Evolutionary conservation across 2,113 vertebrate genomes (phyloP), one percentile per base, ranked within the genome.

Genomic region (Triplophysa siluroides): DNA sequence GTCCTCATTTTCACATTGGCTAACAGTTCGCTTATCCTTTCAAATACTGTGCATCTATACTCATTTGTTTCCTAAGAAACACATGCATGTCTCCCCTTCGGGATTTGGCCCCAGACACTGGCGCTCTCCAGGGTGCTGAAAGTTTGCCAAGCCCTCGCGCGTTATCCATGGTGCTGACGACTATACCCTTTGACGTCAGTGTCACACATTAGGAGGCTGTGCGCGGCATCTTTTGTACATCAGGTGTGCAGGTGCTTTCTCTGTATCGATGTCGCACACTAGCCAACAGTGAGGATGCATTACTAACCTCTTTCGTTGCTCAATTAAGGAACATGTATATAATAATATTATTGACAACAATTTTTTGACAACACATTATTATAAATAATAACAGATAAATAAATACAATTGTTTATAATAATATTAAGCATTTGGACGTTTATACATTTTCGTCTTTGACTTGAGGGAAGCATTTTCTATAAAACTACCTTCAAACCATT

Each of bases 111-210:
- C 38, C 64, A 71, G 70, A 67, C 16, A 50, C 74, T 3, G 79
- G n/a, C 12, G 79, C 83, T 84, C 23, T 84, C 83, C 83, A 52
- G 41, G 83, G 83, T 84, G 29, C 83, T 84, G 83, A 81, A 81
- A 43, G 45, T 50, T 61, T 78, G 69, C 75, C 69, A 76, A 60
- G 76, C 24, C 58, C 41, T 84, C 68, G 56, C 58, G 70, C 33
- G 43, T 63, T 80, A 72, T 52, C 78, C 21, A 54, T 65, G 61
- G 62, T 75, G 77, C 65, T 67, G 69, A 75, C 2, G 63, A 26
- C 63, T 81, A 29, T 29, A 63, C 69, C 29, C 54, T 70, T 71
- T 66, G 23, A 71, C 23, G 29, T 65, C n/a, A 62, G 45, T 58
- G 65, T 52, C 60, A 41, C 74, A 23, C 61, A 47, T 24, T 47